A percentile compares a stretch with the other conserved stretches of the same genome.
Evolutionary conservation across 2,113 vertebrate genomes (phyloP).

Genomic region (Ophiodon elongatus): DNA sequence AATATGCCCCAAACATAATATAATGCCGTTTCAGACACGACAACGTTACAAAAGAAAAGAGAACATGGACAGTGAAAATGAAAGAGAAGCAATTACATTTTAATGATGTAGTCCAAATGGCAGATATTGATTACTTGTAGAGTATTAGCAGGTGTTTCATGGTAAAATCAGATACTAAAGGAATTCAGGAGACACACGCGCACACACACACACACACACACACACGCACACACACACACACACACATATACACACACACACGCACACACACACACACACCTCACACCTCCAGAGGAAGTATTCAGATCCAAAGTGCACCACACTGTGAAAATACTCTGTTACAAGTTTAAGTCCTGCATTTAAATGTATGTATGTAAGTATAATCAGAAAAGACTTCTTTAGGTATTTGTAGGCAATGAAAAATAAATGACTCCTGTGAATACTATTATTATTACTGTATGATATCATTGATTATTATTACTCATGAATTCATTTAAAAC

Average conservation of each 20-base stretch:
- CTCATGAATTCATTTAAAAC: not conserved
- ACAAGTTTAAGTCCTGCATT: not conserved
- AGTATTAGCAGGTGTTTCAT: conserved; percentile 5
- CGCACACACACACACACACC: conserved; percentile 14
- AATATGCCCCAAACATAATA: not conserved
- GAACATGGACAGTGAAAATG: conserved; percentile 1
- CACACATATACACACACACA: conserved; percentile 29
- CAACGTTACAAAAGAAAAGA: not conserved
- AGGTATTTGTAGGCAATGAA: not conserved
- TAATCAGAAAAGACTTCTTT: not conserved
- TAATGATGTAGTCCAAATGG: conserved; percentile 4
- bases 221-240: not conserved
- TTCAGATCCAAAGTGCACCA: not conserved
- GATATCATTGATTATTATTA: not conserved
- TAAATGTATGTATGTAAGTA: not conserved
- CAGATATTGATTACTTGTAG: not conserved
- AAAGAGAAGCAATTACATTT: not conserved
- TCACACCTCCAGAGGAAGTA: not conserved
- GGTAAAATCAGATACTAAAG: conserved; percentile 8
- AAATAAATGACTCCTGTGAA: not conserved
- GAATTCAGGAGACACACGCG: conserved; percentile 8
- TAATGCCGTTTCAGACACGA: conserved; percentile 3
- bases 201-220: conserved; percentile 27
- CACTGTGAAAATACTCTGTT: not conserved
- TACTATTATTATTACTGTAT: not conserved